These are phyloP conservation scores for Pristis pectinata DNA, from an alignment of 2,797 vertebrate species.

Conservation along the genomic window DNA sequence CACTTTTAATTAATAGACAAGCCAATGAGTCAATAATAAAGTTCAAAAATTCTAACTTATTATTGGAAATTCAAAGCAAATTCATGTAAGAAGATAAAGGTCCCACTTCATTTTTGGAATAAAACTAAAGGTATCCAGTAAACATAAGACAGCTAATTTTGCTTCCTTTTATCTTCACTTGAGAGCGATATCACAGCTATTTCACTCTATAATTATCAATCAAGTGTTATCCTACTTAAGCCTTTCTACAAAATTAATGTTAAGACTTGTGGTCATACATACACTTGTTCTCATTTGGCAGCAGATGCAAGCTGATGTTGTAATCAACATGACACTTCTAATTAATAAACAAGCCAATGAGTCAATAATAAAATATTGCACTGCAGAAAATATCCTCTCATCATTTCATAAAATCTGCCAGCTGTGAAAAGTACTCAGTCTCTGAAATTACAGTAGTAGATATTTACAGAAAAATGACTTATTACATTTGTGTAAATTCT, in stretches of 20 bases:
- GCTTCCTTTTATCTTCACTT: background rate
- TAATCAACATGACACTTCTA: too few relatives aligned
- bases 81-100: background rate
- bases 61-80: background rate
- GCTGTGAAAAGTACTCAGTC: background rate
- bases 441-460: background rate
- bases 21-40: background rate
- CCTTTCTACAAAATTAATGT: background rate
- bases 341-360: too few relatives aligned
- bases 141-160: background rate
- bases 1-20: background rate
- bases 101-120: background rate
- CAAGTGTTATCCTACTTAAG: background rate
- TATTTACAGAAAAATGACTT: background rate
- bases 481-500: background rate
- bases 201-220: background rate
- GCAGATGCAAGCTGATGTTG: background rate
- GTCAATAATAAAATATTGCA: background rate
- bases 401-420: background rate
- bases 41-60: background rate
- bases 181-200: background rate
- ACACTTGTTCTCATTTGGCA: background rate
- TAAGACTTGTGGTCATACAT: background rate
- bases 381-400: background rate
- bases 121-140: background rate